Evolutionary conservation across 2,797 vertebrate species (phyloP).

Genomic region (Parambassis ranga): DNA sequence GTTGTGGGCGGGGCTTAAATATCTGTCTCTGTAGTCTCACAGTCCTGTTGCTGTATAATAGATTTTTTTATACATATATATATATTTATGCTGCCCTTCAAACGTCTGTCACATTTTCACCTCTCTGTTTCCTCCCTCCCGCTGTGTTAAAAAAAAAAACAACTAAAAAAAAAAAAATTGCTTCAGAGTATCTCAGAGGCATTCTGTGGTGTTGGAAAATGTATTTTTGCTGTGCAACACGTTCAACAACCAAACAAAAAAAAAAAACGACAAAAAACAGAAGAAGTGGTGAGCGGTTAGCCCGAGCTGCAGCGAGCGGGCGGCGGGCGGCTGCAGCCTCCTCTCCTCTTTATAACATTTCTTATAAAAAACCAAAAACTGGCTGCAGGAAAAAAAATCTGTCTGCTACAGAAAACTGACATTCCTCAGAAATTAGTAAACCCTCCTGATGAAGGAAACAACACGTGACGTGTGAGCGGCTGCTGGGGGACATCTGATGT

Average conservation of each 20-base stretch:
- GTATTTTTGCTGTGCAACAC: slow-evolving; percentile 4
- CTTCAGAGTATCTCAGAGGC: slow-evolving; percentile 1
- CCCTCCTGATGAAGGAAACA: neutral
- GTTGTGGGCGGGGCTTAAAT: no score
- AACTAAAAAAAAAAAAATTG: neutral
- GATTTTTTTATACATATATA: no score
- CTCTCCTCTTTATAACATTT: slow-evolving; percentile 55
- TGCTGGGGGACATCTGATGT: neutral
- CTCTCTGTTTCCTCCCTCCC: slow-evolving; percentile 32
- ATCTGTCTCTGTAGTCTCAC: no score
- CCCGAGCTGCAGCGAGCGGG: no score
- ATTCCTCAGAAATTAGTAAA: slow-evolving; percentile 38
- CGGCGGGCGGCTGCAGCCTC: neutral
- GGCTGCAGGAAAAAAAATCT: slow-evolving; percentile 1
- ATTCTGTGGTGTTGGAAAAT: neutral
- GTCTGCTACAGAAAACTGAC: slow-evolving; percentile 29
- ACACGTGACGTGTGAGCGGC: neutral
- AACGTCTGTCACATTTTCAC: slow-evolving; percentile 54
- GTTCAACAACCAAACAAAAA: slow-evolving; percentile 12
- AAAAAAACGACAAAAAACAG: neutral
- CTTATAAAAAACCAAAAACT: slow-evolving; percentile 55
- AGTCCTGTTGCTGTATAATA: no score
- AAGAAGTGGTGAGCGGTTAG: no score
- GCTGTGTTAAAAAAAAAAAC: no score
- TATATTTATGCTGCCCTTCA: no score